Evolutionary conservation across 2,113 vertebrate genomes (phyloP).

Genomic region (Nipponia nippon): DNA sequence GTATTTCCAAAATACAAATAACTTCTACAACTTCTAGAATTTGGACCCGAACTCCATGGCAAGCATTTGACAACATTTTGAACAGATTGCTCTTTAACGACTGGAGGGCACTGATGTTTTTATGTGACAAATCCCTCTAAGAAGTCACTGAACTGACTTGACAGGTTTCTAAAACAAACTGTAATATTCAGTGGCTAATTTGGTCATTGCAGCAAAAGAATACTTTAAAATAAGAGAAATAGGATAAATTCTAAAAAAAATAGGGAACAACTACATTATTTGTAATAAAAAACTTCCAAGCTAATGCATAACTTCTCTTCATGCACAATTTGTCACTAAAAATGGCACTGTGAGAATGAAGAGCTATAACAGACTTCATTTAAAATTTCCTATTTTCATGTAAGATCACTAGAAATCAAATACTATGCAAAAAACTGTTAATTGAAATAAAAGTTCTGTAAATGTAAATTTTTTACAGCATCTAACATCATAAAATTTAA

Average conservation of each 20-base stretch:
- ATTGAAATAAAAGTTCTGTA: background rate
- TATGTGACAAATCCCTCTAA: background rate
- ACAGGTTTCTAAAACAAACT: conserved; percentile 12
- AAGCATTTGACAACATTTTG: background rate
- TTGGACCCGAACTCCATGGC: background rate
- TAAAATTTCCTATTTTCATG: background rate
- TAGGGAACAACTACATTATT: background rate
- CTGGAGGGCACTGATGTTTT: background rate
- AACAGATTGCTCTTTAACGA: background rate
- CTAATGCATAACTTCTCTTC: background rate
- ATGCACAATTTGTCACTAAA: background rate
- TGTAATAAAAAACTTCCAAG: background rate
- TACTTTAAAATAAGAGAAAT: background rate
- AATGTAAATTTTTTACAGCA: background rate
- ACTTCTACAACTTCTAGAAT: background rate
- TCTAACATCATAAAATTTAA: background rate
- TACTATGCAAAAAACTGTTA: background rate
- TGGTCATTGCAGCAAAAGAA: background rate
- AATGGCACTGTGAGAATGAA: background rate
- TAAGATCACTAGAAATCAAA: background rate
- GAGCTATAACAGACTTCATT: background rate
- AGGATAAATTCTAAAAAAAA: background rate
- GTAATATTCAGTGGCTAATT: background rate
- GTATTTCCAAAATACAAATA: background rate
- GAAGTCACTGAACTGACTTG: background rate